Conservation (phyloP, 2,888 invertebrate genomes). For the Pristionchus maxplancki region DNA sequence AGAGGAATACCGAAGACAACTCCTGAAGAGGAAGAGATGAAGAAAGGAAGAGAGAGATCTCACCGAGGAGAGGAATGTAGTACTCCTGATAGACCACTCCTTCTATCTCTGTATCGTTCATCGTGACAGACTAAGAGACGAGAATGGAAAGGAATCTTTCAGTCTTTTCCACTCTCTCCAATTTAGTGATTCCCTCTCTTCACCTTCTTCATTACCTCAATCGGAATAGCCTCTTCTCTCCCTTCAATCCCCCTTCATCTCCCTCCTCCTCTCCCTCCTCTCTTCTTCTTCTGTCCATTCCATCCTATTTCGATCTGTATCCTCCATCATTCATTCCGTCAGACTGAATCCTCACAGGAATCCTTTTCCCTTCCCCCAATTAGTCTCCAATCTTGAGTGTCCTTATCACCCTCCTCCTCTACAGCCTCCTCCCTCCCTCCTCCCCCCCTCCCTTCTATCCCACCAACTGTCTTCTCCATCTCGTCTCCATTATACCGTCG, state of each 20-base stretch:
- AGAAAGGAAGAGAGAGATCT: not conserved
- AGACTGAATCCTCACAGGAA: constrained; percentile 10
- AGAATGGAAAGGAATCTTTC: not conserved
- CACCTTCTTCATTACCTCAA: constrained; percentile 37
- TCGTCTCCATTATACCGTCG: constrained; percentile 33
- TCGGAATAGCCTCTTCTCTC: not conserved
- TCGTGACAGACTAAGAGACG: not conserved
- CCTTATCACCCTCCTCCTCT: not conserved
- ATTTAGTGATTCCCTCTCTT: constrained; percentile 28
- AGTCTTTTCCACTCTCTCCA: constrained; percentile 11
- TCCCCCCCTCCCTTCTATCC: not conserved
- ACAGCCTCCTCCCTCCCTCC: not conserved
- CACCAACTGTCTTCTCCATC: constrained; percentile 18
- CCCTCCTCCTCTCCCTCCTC: not conserved
- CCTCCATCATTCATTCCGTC: not conserved
- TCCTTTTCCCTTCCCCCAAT: not conserved
- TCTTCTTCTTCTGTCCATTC: not conserved
- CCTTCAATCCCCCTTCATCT: not conserved
- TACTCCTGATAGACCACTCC: not conserved
- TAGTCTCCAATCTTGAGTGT: not conserved
- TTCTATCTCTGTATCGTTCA: constrained; percentile 2
- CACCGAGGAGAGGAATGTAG: constrained; percentile 39
- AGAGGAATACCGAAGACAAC: constrained; percentile 92
- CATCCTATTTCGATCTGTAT: constrained; percentile 3
- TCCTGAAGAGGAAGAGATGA: constrained; percentile 2